Conservation (phyloP, 2,888 invertebrate genomes). For the Scaptomyza reducta region DNA sequence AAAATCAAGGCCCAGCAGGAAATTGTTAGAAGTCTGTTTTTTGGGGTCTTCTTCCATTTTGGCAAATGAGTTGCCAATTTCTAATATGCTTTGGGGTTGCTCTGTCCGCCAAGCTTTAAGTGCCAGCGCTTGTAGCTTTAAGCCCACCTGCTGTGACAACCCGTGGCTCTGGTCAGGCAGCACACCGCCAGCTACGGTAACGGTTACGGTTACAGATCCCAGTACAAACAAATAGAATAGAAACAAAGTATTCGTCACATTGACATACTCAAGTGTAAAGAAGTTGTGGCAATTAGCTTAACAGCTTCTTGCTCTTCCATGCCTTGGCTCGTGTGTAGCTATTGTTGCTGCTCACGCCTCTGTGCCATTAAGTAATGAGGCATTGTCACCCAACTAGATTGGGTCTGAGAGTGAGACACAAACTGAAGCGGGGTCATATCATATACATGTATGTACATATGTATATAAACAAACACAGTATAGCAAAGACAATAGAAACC, state of each 20-base stretch:
- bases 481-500: slow-evolving; percentile 50
- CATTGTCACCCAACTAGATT: slow-evolving; percentile 53
- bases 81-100: slow-evolving; percentile 39
- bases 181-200: slow-evolving; percentile 31
- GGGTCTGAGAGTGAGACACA: background rate
- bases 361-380: slow-evolving; percentile 81
- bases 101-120: slow-evolving; percentile 51
- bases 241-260: slow-evolving; percentile 62
- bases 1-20: slow-evolving; percentile 82
- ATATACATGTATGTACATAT: slow-evolving; percentile 1
- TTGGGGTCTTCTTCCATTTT: slow-evolving; percentile 38
- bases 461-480: background rate
- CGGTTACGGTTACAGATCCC: slow-evolving; percentile 48
- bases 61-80: slow-evolving; percentile 67
- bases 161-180: slow-evolving; percentile 37
- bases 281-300: slow-evolving; percentile 79
- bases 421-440: slow-evolving; percentile 2
- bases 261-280: slow-evolving; percentile 73
- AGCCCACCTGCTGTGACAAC: slow-evolving; percentile 73
- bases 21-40: slow-evolving; percentile 76
- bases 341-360: slow-evolving; percentile 38
- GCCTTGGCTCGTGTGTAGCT: slow-evolving; percentile 37
- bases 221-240: slow-evolving; percentile 23
- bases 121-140: slow-evolving; percentile 47
- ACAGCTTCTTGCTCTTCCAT: slow-evolving; percentile 65